Base-by-base conservation (phyloP, 2,113 vertebrate genomes). In the Ammodytes dubius region DNA sequence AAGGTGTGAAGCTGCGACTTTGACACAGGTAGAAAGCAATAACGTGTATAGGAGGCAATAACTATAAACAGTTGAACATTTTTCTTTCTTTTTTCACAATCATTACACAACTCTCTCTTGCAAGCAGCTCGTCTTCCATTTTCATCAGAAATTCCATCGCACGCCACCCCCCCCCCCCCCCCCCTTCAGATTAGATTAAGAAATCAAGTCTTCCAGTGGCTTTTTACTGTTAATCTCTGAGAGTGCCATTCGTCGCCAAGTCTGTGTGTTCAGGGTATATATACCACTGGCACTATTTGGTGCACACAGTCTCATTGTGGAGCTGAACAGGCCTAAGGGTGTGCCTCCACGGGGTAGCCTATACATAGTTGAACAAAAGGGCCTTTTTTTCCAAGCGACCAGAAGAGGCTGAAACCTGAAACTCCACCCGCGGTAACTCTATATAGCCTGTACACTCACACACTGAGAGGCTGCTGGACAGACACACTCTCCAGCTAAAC, bases 291-390 rank as follows among this genome's bases (percentile, higher is more conserved):
- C 37, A 64, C 65, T 47, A 79, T 60, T 39, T 14, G 43, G 75
- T 43, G 35, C 54, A 63, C 35, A 49, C 45, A 12, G 68, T 52
- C 27, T 79, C 65, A 45, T 6, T 70, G 74, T 66, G 49, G 35
- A 77, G 61, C 68, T 46, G 37, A 60, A 53, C 37, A 52, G 37
- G 45, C 47, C 35, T 4, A 4, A 45, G 70, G 65, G 79, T 60
- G 77, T 61, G 73, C 76, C 61, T 11, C 39, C 27, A 27, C 27
- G 27, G 27, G 27, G 27, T 27, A 17, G 27, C 59, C 63, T 79
- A 82, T 90, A 87, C 89, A 90, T 85, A 88, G 89, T 86, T 80
- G 69, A 92, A 89, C 84, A 92, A 90, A 85, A 27, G 27, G 67
- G 69, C 73, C 66, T 17, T n/a, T 84, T 78, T 27, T 27, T 27